phyloP scores from a whole-genome alignment of 2,888 invertebrate species.

The Gastracanthus pulcherrimus region DNA sequence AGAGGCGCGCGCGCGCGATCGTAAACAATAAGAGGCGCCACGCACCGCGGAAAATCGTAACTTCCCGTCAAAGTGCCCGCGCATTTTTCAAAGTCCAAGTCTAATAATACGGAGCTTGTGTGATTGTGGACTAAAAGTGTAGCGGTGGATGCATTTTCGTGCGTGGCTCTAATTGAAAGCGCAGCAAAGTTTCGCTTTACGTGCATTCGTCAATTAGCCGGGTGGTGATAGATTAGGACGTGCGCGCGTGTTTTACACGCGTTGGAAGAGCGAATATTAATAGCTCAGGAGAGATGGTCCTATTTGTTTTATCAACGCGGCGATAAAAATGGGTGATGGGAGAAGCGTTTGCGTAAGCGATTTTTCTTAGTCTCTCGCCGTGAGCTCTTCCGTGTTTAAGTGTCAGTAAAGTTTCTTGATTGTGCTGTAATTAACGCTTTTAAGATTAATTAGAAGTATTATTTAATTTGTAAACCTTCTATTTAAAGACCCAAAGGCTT shows the following conservation, averaged over 20 bases:
- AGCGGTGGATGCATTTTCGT: neutral
- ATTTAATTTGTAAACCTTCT: too few relatives aligned
- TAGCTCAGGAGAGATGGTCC: neutral
- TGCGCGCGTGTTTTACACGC: neutral
- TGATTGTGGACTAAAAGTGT: neutral
- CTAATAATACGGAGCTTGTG: too few relatives aligned
- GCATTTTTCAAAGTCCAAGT: neutral
- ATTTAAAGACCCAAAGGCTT: too few relatives aligned
- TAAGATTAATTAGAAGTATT: too few relatives aligned
- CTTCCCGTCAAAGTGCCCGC: constrained; percentile 25
- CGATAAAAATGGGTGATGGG: neutral
- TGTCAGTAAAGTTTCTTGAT: too few relatives aligned
- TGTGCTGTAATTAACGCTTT: too few relatives aligned
- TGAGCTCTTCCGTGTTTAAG: too few relatives aligned
- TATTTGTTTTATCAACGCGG: constrained; percentile 29
- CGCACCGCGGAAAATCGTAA: too few relatives aligned
- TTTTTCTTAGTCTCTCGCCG: too few relatives aligned
- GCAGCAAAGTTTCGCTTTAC: neutral
- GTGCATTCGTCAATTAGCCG: neutral
- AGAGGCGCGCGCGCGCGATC: neutral
- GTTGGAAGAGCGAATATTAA: neutral
- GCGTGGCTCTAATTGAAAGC: neutral
- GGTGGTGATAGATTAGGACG: constrained; percentile 8
- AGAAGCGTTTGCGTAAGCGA: too few relatives aligned
- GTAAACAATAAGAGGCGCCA: too few relatives aligned